Conservation (phyloP, 2,113 vertebrate species). For the Cavia aperea region DNA sequence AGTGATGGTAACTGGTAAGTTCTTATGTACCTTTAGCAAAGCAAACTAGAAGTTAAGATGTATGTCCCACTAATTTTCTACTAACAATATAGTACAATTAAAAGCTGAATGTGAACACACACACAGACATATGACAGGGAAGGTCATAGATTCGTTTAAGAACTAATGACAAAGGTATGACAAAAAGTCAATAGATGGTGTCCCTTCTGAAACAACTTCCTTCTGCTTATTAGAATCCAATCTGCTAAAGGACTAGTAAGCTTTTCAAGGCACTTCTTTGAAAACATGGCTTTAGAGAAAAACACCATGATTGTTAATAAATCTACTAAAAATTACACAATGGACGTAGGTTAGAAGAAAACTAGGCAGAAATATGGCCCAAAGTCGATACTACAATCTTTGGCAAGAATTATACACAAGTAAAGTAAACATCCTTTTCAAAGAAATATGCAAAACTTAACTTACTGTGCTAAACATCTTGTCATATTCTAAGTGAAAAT, state of each 20-base stretch:
- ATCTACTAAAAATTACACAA: slow-evolving; percentile 10
- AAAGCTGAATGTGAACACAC: neutral
- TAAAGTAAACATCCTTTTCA: slow-evolving; percentile 29
- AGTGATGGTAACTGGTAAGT: neutral
- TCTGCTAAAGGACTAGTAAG: slow-evolving; percentile 7
- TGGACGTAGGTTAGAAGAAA: slow-evolving; percentile 19
- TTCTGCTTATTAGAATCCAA: neutral
- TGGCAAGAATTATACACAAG: slow-evolving; percentile 28
- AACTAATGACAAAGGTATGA: neutral
- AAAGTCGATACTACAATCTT: slow-evolving; percentile 23
- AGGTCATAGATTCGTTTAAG: neutral
- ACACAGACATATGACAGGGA: neutral
- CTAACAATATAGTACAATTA: neutral
- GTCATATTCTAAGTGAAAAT: slow-evolving; percentile 15
- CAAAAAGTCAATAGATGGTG: neutral
- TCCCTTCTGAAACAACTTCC: neutral
- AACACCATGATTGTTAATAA: neutral
- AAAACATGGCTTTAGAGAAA: neutral
- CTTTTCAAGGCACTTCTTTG: slow-evolving; percentile 21
- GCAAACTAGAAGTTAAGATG: neutral
- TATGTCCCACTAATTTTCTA: slow-evolving; percentile 3
- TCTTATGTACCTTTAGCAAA: slow-evolving; percentile 24
- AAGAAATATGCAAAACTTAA: slow-evolving; percentile 36
- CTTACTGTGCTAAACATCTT: slow-evolving; percentile 19
- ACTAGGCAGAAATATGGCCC: neutral